Evolutionary conservation across 2,797 vertebrate species (phyloP).

Genomic region (Antennarius maculatus): DNA sequence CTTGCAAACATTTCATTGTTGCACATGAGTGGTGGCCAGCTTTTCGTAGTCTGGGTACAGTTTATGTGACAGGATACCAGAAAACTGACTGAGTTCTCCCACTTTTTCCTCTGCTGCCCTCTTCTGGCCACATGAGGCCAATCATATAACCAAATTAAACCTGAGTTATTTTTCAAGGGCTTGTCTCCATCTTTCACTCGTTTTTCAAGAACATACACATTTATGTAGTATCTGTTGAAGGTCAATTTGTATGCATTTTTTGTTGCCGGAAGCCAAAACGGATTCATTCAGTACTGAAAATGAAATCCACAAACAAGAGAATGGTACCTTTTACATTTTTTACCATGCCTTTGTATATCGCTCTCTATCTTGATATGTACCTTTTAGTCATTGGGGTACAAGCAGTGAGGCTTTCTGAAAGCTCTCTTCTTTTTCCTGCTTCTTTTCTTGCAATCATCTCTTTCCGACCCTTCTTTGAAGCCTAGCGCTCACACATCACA

Average conservation of each 20-base stretch:
- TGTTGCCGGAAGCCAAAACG: not conserved
- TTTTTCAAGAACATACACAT: too few relatives aligned
- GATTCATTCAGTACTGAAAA: not conserved
- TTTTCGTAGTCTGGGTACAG: not conserved
- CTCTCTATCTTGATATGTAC: not conserved
- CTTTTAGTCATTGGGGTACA: not conserved
- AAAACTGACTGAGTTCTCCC: not conserved
- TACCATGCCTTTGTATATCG: too few relatives aligned
- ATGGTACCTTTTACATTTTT: not conserved
- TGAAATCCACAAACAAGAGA: not conserved
- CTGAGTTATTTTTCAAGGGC: not conserved
- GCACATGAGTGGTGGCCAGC: not conserved
- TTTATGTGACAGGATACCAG: not conserved
- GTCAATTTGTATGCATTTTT: slow-evolving; percentile 1
- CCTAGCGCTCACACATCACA: slow-evolving; percentile 53
- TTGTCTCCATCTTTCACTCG: not conserved
- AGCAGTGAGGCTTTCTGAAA: not conserved
- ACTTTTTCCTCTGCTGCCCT: slow-evolving; percentile 70
- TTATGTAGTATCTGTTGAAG: not conserved
- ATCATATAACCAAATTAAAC: slow-evolving; percentile 3
- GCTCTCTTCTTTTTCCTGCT: slow-evolving; percentile 10
- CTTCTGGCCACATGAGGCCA: slow-evolving; percentile 64
- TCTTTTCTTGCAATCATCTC: slow-evolving; percentile 31
- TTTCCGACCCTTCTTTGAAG: slow-evolving; percentile 46
- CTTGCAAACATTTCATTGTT: slow-evolving; percentile 22